Percentiles rank a stretch among this genome's conserved stretches.
Conservation (phyloP, 2,113 vertebrate genomes). For the Formicarius rufipectus region DNA sequence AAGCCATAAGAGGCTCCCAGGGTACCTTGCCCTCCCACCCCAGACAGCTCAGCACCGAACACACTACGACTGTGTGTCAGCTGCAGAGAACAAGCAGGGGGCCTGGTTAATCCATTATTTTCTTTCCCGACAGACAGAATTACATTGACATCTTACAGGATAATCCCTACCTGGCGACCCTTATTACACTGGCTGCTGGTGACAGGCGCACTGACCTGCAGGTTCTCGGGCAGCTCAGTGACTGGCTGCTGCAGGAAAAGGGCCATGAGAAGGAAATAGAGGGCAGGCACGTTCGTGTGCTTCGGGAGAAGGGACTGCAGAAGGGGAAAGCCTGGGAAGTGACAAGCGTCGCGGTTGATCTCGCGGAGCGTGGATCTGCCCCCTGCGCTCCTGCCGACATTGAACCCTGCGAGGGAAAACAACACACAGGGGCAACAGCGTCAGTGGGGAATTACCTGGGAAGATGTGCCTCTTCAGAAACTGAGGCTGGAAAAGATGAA, state of each 20-base stretch:
- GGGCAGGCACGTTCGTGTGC: constrained; percentile 95
- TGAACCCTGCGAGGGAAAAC: constrained; percentile 81
- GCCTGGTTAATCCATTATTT: background rate
- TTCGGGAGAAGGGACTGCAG: constrained; percentile 95
- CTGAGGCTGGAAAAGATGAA: background rate
- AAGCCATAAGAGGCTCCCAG: background rate
- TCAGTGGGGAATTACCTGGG: background rate
- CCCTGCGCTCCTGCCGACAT: constrained; percentile 92
- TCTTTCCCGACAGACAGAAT: background rate
- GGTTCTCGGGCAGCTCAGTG: constrained; percentile 94
- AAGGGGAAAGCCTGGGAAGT: constrained; percentile 92
- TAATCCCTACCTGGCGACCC: constrained; percentile 80
- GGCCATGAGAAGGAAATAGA: constrained; percentile 98
- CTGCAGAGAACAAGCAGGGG: background rate
- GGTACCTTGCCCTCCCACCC: background rate
- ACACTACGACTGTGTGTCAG: background rate
- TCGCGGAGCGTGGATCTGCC: constrained; percentile 91
- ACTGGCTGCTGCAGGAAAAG: constrained; percentile 97
- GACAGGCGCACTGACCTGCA: constrained; percentile 91
- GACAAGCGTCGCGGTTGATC: constrained; percentile 96
- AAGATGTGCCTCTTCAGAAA: background rate
- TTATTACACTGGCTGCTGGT: constrained; percentile 77
- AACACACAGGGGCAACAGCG: background rate
- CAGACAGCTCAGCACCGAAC: background rate
- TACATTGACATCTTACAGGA: constrained; percentile 21